Conservation (phyloP, 2,797 vertebrate genomes). For the Babyrousa celebensis region DNA sequence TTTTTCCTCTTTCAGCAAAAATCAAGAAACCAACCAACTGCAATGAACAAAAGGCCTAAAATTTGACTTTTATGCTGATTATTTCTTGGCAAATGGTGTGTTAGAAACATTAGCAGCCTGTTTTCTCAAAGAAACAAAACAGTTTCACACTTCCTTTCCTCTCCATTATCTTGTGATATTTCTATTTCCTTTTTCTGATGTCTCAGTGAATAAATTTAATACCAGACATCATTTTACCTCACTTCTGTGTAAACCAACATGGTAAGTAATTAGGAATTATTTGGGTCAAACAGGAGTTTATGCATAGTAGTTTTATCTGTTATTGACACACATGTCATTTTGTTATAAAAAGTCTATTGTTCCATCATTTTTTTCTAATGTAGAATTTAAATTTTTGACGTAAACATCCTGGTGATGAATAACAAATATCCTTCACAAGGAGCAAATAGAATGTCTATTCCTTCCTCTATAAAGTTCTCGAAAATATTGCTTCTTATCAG, state of each 20-base stretch:
- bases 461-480: neutral
- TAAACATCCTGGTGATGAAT: neutral
- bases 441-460: neutral
- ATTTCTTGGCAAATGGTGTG: constrained; percentile 1
- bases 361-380: neutral
- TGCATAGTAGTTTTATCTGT: neutral
- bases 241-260: neutral
- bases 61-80: neutral
- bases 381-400: neutral
- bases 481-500: neutral
- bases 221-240: neutral
- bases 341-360: neutral
- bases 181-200: constrained; percentile 15
- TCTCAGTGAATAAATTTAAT: constrained; percentile 37
- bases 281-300: neutral
- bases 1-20: neutral
- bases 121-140: constrained; percentile 58
- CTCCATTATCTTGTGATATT: constrained; percentile 30
- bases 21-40: neutral
- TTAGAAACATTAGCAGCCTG: constrained; percentile 24
- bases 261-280: neutral
- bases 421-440: neutral
- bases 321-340: neutral
- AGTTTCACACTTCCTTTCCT: constrained; percentile 13
- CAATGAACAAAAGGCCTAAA: neutral